Conservation (phyloP, 2,113 vertebrate species). For the Bolborhynchus lineola region DNA sequence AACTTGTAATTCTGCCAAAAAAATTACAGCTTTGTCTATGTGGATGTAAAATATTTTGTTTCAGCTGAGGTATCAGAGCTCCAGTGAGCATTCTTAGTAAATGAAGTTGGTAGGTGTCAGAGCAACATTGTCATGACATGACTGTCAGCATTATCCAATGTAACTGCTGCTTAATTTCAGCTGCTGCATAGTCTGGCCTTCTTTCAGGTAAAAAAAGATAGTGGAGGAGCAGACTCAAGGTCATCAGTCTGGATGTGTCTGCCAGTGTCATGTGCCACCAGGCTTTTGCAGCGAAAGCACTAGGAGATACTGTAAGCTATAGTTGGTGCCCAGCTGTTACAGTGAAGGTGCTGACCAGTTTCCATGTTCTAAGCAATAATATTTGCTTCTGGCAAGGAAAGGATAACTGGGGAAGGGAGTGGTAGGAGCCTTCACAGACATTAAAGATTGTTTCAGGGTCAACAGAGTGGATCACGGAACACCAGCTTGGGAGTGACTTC, state of each 20-base stretch:
- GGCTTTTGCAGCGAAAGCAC: neutral
- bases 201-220: neutral
- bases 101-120: neutral
- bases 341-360: neutral
- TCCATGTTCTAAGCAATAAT: neutral
- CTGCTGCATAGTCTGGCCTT: neutral
- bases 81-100: neutral
- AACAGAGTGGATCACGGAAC: neutral
- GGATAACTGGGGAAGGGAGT: neutral
- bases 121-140: accelerated
- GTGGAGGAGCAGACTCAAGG: neutral
- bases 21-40: accelerated
- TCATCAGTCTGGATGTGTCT: neutral
- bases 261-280: neutral
- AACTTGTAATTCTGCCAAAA: neutral
- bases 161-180: neutral
- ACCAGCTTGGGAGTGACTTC: neutral
- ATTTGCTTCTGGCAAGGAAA: neutral
- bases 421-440: neutral
- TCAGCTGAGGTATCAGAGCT: neutral
- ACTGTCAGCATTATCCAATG: neutral
- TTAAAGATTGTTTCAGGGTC: neutral
- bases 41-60: neutral
- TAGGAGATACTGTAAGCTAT: neutral
- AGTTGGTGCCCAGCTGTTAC: neutral